Evolutionary conservation across 2,888 invertebrate species (phyloP), one percentile per base, ranked within the genome.

Genomic region (Linnaemya vulpina): DNA sequence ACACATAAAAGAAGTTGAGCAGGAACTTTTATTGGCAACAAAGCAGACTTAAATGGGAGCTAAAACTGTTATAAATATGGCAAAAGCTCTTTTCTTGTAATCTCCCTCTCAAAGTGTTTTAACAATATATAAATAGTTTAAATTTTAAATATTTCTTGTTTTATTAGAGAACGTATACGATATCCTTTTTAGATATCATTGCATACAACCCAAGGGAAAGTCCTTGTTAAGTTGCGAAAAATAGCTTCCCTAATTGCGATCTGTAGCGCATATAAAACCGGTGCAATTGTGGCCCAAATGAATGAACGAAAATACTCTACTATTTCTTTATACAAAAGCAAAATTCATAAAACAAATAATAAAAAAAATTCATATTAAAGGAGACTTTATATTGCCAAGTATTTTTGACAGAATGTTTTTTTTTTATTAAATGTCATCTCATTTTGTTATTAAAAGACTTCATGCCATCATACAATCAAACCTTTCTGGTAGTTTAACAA

Each of bases 381-480:
- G 67, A 67, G 71, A 62, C 80, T 73, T 60, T 51, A 71, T 76
- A 60, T 67, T 84, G 84, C 76, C 84, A 85, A 85, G 51, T 74
- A 67, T 76, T 58, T 80, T 77, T 83, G 65, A 67, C 53, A 83
- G 51, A 62, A 51, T 40, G 43, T 43, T 80, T 55, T 79, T 71
- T 65, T 80, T 55, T 79, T 71, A 60, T 49, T 53, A 78, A 85
- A 85, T 85, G 78, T 78, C 85, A 81, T 83, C 83, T 83, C 76
- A 86, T 86, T 83, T 83, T 83, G 73, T 83, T 86, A 86, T 83
- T 86, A 86, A 81, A 86, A 86, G 65, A 60, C 7, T 76, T 73
- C 76, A 58, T 65, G 17, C 71, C 49, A 60, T 58, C 55, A 40
- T 20, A 38, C 46, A 62, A 51, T 49, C 20, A 73, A n/a, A 43